Evolutionary conservation across 2,888 invertebrate species (phyloP), one percentile per base, ranked within the genome.

Genomic region (Amphipyra tragopoginis): DNA sequence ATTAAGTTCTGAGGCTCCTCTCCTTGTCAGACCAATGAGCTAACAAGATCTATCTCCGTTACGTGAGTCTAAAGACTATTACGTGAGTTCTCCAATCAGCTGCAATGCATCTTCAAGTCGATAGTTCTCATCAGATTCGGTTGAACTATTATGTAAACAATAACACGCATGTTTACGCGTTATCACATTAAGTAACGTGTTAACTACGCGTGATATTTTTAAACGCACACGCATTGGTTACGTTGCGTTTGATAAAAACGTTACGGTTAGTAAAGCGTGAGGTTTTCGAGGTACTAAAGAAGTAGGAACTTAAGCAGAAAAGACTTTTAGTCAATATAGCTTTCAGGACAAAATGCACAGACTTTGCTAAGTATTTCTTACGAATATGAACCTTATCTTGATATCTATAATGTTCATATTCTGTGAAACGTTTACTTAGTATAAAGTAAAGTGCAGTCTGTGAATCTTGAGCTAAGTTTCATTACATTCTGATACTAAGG

Each of bases 131-230:
- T 52, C 21, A 13, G 74, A 56, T 61, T 60, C 49, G 29, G 44
- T 67, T 45, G 60, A 55, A 73, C 60, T 53, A 45, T 70, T 66
- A 60, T 44, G 67, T 73, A 67, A 73, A 73, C 55, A 70, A 55
- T 48, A 72, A 67, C 55, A 67, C 10, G 51, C 66, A 47, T 53
- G 40, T 65, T 54, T 52, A 55, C 11, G 21, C 9, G 68, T 67
- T 60, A 55, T 60, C 55, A 48, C 29, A 43, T 55, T 50, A 44
- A 51, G 60, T 51, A 42, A 42, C 13, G 14, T 3, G 8, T 43
- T 68, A 10, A 52, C n/a, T 50, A 36, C 21, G 39, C 34, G 36
- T 65, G 39, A 39, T 72, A 47, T 65, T 72, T 45, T 51, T 56
- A 43, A 11, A 36, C 21, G 38, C 36, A 65, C 39, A 66, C 43